Conservation (phyloP, 2,797 vertebrate species). For the Chromobotia macracanthus region DNA sequence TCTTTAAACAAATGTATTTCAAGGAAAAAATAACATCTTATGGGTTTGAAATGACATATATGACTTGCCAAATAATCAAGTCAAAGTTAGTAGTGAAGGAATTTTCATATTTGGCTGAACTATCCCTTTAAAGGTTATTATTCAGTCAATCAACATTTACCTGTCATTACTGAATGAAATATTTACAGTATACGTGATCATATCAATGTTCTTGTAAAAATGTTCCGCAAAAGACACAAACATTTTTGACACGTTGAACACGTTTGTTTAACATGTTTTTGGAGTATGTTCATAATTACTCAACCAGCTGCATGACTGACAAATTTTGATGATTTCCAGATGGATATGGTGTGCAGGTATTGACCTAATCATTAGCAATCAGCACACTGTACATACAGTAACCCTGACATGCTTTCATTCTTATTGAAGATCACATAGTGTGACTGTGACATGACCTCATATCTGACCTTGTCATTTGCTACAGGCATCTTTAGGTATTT, state of each 20-base stretch:
- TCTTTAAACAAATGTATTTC: too few species aligned
- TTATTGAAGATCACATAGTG: slow-evolving; percentile 23
- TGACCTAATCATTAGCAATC: slow-evolving; percentile 47
- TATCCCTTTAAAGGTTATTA: not conserved
- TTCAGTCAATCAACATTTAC: not conserved
- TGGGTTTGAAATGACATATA: not conserved
- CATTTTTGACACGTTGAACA: too few species aligned
- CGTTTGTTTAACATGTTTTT: not conserved
- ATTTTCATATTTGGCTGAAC: not conserved
- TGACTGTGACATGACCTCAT: slow-evolving; percentile 11
- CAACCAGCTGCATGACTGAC: slow-evolving; percentile 21
- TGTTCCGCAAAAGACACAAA: not conserved
- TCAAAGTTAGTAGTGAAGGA: not conserved
- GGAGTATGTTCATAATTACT: not conserved
- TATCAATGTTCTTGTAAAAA: not conserved
- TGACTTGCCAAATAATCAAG: not conserved
- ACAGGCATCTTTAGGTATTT: slow-evolving; percentile 27
- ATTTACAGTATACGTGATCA: not conserved
- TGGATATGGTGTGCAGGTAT: slow-evolving; percentile 42
- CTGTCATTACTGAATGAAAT: not conserved
- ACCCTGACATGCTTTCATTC: not conserved
- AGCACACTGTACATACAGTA: slow-evolving; percentile 39
- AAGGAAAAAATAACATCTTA: not conserved
- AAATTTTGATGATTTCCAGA: slow-evolving; percentile 37
- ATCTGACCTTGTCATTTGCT: slow-evolving; percentile 28